phyloP scores from a whole-genome alignment of 92 coral and sea anemone genomes.

The Plumapathes pennacea region DNA sequence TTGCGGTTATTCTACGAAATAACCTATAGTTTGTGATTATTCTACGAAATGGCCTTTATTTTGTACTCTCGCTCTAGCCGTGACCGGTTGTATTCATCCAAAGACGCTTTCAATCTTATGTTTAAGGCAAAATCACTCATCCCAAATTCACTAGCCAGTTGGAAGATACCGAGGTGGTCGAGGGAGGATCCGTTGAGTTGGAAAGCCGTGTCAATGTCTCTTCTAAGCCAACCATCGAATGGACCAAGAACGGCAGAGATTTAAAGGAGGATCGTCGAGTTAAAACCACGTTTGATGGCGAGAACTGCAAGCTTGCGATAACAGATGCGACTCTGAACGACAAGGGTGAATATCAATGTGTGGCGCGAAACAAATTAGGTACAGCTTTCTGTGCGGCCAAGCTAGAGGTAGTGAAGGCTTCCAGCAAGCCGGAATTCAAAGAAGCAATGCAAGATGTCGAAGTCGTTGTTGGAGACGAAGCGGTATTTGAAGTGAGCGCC shows the following conservation, averaged over 20 bases:
- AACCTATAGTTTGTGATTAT: neutral
- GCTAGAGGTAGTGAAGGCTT: constrained; percentile 68
- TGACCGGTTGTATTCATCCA: too few species aligned
- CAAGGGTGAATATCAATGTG: constrained; percentile 82
- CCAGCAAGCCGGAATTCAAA: constrained; percentile 64
- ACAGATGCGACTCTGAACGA: constrained; percentile 59
- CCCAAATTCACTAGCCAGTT: constrained; percentile 79
- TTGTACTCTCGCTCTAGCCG: too few species aligned
- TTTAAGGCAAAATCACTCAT: constrained; percentile 64
- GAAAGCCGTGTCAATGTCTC: constrained; percentile 68
- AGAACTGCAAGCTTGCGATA: constrained; percentile 61
- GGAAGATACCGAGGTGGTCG: constrained; percentile 74
- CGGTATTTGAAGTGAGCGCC: constrained; percentile 66
- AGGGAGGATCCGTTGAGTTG: constrained; percentile 69
- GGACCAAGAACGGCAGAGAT: constrained; percentile 80
- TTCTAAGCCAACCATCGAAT: constrained; percentile 72
- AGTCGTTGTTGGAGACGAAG: constrained; percentile 75
- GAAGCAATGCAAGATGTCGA: constrained; percentile 66
- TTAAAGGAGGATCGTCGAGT: constrained; percentile 66
- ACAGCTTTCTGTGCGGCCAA: constrained; percentile 70
- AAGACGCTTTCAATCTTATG: neutral
- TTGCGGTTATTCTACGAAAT: neutral
- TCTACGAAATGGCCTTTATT: too few species aligned
- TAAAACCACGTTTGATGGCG: constrained; percentile 71
- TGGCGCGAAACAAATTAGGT: constrained; percentile 84